Evolutionary conservation across 2,888 invertebrate genomes (phyloP).

Genomic region (Caradrina kadenii): DNA sequence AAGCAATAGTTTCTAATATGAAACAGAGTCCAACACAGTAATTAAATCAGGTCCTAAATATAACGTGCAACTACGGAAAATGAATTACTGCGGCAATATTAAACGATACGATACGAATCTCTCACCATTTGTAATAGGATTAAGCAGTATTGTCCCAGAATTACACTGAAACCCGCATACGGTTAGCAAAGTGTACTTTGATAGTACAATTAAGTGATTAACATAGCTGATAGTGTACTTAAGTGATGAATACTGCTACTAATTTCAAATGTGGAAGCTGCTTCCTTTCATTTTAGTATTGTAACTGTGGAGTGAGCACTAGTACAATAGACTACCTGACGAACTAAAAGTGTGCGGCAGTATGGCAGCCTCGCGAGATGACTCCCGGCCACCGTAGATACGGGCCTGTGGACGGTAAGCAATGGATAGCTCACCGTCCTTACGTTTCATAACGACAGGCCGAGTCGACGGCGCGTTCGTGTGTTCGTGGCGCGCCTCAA

Average conservation of each 20-base stretch:
- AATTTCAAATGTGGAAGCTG: not conserved
- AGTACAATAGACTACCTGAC: too few relatives aligned
- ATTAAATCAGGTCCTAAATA: conserved; percentile 52
- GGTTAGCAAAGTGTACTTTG: conserved; percentile 1
- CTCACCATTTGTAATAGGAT: conserved; percentile 17
- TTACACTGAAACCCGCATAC: not conserved
- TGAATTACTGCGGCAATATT: conserved; percentile 51
- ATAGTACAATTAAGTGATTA: not conserved
- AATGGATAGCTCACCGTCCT: too few relatives aligned
- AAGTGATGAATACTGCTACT: not conserved
- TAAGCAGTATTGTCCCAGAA: conserved; percentile 30
- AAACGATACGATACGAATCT: conserved; percentile 48
- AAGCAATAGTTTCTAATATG: not conserved
- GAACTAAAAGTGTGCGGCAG: too few relatives aligned
- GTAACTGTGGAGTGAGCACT: too few relatives aligned
- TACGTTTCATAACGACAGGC: too few relatives aligned
- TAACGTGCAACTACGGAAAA: conserved; percentile 27
- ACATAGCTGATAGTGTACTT: not conserved
- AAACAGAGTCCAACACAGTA: conserved; percentile 29
- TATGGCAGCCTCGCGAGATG: too few relatives aligned
- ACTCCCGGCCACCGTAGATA: too few relatives aligned
- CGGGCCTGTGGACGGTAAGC: too few relatives aligned
- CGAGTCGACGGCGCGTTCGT: too few relatives aligned
- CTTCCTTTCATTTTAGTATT: not conserved
- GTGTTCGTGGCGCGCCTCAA: too few relatives aligned